These are phyloP conservation scores for Eurystomus glaucurus DNA, from an alignment of 2,797 vertebrate species.

Conservation along the genomic window DNA sequence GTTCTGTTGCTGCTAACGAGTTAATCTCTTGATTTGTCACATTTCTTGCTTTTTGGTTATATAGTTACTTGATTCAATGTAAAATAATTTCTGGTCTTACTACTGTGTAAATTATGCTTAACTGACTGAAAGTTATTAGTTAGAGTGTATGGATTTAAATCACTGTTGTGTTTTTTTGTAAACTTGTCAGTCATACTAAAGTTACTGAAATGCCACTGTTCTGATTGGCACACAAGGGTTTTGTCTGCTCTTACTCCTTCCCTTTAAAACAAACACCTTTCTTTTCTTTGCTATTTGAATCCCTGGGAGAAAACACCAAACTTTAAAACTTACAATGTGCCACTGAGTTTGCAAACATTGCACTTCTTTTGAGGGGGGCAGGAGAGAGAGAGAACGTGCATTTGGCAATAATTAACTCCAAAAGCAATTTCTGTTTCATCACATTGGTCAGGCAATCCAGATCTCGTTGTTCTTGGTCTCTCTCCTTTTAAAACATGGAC, in stretches of 20 bases:
- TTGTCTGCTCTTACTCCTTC: neutral
- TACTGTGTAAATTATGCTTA: neutral
- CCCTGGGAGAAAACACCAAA: neutral
- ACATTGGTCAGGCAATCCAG: neutral
- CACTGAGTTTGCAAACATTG: neutral
- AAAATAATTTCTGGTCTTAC: neutral
- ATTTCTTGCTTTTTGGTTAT: neutral
- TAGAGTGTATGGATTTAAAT: neutral
- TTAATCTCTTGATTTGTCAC: neutral
- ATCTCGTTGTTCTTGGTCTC: neutral
- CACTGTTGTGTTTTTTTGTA: neutral
- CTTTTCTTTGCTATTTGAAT: neutral
- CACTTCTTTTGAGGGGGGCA: neutral
- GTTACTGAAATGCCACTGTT: neutral
- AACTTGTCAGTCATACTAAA: neutral
- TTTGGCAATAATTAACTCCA: neutral
- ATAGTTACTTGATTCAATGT: neutral
- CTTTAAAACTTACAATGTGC: neutral
- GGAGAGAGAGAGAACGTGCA: fast-evolving
- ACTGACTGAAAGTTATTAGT: neutral
- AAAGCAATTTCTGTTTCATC: neutral
- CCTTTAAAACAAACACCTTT: neutral
- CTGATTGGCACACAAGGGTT: neutral
- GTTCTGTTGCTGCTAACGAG: neutral
- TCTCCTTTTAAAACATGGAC: neutral